These are phyloP conservation scores for Brachionus rubens DNA, from an alignment of 1,140 invertebrate genomes.

Conservation along the genomic window DNA sequence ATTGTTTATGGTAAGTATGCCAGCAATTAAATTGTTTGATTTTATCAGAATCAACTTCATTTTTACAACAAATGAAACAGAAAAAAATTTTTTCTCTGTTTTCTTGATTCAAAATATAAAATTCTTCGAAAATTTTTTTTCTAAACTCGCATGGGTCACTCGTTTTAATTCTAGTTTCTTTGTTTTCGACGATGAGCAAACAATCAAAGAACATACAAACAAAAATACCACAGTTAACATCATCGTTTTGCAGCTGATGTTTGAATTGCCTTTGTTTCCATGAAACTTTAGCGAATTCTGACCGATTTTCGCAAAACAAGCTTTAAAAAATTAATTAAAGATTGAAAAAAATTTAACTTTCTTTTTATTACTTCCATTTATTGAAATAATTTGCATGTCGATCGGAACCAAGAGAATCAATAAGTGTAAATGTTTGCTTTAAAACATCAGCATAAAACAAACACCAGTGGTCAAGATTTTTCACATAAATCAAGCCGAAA, in stretches of 20 bases:
- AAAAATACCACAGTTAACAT: not conserved
- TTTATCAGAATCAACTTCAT: not conserved
- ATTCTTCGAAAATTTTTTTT: conserved; percentile 3
- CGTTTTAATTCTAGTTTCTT: not conserved
- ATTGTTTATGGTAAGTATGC: conserved; percentile 18
- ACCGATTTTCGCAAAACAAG: not conserved
- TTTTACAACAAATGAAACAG: conserved; percentile 8
- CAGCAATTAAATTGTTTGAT: not conserved
- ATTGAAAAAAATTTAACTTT: not conserved
- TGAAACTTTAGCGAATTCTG: not conserved
- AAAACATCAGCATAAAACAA: conserved; percentile 4
- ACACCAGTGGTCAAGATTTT: not conserved
- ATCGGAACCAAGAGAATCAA: not conserved
- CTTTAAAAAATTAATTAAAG: not conserved
- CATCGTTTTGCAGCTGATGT: not conserved
- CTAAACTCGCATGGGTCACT: not conserved
- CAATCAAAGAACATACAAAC: conserved; percentile 4
- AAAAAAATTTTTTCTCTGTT: not conserved
- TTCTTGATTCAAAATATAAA: not conserved
- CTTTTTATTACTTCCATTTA: not conserved
- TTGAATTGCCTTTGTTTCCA: not conserved
- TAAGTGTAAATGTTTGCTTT: not conserved
- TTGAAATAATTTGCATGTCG: not conserved
- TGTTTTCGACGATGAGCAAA: not conserved
- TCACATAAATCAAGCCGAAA: not conserved